These are phyloP conservation scores for Platycnemis pennipes DNA, from an alignment of 2,888 invertebrate genomes.

Conservation along the genomic window DNA sequence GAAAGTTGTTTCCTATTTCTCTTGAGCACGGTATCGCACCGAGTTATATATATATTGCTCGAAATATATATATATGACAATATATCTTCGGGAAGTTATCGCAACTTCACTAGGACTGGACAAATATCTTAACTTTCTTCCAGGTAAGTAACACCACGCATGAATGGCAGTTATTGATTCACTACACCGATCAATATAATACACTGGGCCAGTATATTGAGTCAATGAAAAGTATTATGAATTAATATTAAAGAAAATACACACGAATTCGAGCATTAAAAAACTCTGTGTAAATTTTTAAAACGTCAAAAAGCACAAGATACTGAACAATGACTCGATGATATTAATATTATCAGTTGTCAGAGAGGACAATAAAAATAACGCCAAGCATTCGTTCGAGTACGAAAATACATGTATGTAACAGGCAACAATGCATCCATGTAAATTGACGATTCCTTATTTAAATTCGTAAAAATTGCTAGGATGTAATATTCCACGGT, in stretches of 20 bases:
- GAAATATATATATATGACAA: conserved; percentile 27
- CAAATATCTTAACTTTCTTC: neutral
- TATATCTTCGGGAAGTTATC: conserved; percentile 27
- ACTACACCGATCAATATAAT: conserved; percentile 32
- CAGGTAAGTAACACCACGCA: neutral
- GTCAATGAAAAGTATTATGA: conserved; percentile 18
- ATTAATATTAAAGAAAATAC: neutral
- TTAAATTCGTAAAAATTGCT: neutral
- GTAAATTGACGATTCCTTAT: neutral
- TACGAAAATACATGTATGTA: neutral
- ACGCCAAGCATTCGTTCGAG: neutral
- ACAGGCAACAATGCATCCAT: neutral
- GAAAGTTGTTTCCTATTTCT: conserved; percentile 3
- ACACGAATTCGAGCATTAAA: neutral
- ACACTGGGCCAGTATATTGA: neutral
- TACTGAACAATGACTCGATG: neutral
- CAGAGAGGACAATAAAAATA: neutral
- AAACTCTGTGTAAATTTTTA: neutral
- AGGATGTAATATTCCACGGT: neutral
- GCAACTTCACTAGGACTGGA: neutral
- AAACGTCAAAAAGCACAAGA: neutral
- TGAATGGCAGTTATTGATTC: conserved; percentile 36
- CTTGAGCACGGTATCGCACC: conserved; percentile 19
- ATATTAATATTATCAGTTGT: neutral
- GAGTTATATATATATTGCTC: conserved; percentile 31